Evolutionary conservation across 1,140 invertebrate genomes (phyloP), one percentile per base, ranked within the genome.

Genomic region (Ganaspis sp.): DNA sequence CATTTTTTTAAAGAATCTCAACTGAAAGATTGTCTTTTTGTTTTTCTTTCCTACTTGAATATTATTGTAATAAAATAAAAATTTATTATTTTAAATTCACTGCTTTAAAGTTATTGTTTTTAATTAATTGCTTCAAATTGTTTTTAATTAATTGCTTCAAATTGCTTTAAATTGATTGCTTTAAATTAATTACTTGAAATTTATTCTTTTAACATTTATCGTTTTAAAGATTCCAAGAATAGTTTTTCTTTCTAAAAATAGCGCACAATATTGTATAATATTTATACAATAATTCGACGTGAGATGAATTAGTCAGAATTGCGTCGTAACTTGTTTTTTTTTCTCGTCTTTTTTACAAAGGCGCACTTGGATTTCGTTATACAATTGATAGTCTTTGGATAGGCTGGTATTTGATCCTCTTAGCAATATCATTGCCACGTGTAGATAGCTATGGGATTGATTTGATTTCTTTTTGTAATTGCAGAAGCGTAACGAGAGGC

Each of bases 401-500:
- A 64, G 23, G 8, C 29, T 21, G 58, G 12, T 64, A 64, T 64
- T 64, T 64, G 58, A 64, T 26, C 23, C 58, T 64, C 58, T 64
- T 34, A 64, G 23, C 9, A 29, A 64, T 64, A 64, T 64, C 58
- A 29, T 29, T 15, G 58, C 9, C 58, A 64, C 58, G 58, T 64
- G 58, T 29, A n/a, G 23, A 64, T 64, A 64, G 1, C 58, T 0
- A 34, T 29, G 23, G 26, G 23, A 64, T 64, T 12, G 58, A 64
- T 64, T 64, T 29, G 15, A 64, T 64, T 34, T 64, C 15, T 64
- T 64, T 29, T 34, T 29, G 58, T 64, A 64, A 64, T 64, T 21
- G 11, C 9, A 64, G 58, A 64, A 64, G 58, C 58, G 21, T 64
- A 64, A 64, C 58, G 23, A 64, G 26, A 64, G 12, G 58, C 58